Evolutionary conservation across 64 coral and sea anemone genomes (phyloP), one percentile per base, ranked within the genome.

Genomic region (Montipora capricornis): DNA sequence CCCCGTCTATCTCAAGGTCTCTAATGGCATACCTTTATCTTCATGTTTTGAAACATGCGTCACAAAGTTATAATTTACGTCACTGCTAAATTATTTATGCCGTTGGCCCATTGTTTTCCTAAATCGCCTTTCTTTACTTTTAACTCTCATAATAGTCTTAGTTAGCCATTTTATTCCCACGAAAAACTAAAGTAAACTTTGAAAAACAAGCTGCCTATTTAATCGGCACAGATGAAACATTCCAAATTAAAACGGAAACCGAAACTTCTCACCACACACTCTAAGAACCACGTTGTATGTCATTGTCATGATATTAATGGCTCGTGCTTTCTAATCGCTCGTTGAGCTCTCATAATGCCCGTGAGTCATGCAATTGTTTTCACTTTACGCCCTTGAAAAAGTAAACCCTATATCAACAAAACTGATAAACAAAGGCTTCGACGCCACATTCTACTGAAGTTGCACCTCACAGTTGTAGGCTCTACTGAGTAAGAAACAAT

Each of bases 321-420:
- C 37, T 37, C 37, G 53, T 57, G 11, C 53, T 57, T 8, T 11
- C 6, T 8, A 11, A 57, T 57, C 53, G 6, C 53, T 57, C 53
- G 6, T 37, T 37, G 37, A 37, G 37, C 37, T 37, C 37, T 37
- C 37, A 37, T 37, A 37, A 37, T 11, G 53, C 53, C 53, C 6
- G 53, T 57, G 11, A 57, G 6, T 11, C 53, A 57, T 57, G 53
- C 53, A 57, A 57, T 57, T 57, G 11, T 57, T 57, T 8, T 11
- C 6, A 8, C 11, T 57, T 8, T 11, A 8, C 11, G 53, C 14
- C 67, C 8, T 64, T 84, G 17, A 84, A 69, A 67, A 84, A 47
- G 68, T 70, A 84, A 84, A 69, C 59, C 62, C 45, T n/a, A 17
- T 26, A 44, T 62, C 7, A 48, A 84, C 62, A 84, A 84, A 70